Conservation (phyloP, 92 coral and sea anemone species). For the Bergia puertoricense region DNA sequence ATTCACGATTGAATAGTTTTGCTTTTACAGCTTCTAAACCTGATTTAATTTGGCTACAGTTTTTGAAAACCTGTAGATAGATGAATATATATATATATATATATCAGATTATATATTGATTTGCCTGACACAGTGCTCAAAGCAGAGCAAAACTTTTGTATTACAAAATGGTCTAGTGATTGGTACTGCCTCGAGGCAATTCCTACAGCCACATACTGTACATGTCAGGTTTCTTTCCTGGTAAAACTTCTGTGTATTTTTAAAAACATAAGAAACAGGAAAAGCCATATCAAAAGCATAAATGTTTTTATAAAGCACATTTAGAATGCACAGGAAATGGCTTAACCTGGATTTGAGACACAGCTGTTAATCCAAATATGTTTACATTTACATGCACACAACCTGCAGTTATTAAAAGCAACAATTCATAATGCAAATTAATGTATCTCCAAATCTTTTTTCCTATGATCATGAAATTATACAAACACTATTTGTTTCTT, state of each 20-base stretch:
- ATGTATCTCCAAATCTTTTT: background rate
- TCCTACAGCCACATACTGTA: background rate
- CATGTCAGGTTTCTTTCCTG: background rate
- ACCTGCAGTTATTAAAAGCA: background rate
- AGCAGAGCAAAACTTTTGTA: background rate
- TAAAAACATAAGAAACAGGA: background rate
- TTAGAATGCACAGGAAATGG: background rate
- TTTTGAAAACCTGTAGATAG: too few relatives aligned
- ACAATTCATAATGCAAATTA: background rate
- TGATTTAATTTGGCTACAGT: too few relatives aligned
- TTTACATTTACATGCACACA: background rate
- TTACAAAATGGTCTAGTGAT: background rate
- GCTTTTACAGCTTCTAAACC: too few relatives aligned
- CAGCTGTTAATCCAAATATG: background rate
- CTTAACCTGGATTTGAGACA: slow-evolving; percentile 18
- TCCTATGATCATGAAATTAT: background rate
- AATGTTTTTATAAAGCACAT: background rate
- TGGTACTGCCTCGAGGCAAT: background rate
- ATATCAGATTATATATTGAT: too few relatives aligned
- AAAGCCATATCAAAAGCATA: background rate
- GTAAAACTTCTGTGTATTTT: slow-evolving; percentile 27
- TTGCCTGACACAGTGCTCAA: too few relatives aligned
- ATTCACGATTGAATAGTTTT: too few relatives aligned
- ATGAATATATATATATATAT: too few relatives aligned
- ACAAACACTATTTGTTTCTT: background rate